A percentile compares a stretch with the other conserved stretches of the same genome.
Conservation (phyloP, 1,140 invertebrate genomes). For the Leptinotarsa defecta region DNA sequence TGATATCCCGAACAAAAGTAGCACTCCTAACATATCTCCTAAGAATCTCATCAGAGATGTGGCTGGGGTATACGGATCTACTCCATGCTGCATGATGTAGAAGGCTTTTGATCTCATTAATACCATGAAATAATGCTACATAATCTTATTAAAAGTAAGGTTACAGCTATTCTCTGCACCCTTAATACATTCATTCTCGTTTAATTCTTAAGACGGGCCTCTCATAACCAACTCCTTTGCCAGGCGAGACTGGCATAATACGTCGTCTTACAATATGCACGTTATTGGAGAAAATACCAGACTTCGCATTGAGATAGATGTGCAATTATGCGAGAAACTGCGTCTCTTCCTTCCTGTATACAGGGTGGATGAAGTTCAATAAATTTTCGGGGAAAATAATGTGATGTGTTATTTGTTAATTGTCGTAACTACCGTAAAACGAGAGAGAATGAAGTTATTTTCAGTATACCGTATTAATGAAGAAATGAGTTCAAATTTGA, state of each 20-base stretch:
- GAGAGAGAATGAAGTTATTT: no score
- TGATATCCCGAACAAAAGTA: no score
- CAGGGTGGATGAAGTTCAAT: neutral
- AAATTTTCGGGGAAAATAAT: neutral
- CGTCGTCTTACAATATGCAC: constrained; percentile 34
- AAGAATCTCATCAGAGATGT: constrained; percentile 3
- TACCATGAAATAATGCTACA: constrained; percentile 68
- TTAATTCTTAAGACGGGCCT: constrained; percentile 53
- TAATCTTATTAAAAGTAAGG: constrained; percentile 67
- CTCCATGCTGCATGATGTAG: constrained; percentile 50
- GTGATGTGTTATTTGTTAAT: no score
- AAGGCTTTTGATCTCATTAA: constrained; percentile 68
- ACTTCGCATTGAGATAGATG: neutral
- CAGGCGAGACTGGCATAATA: constrained; percentile 27
- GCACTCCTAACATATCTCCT: no score
- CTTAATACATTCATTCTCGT: constrained; percentile 55
- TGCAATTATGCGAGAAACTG: neutral
- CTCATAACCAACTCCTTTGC: constrained; percentile 28
- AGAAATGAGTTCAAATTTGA: no score
- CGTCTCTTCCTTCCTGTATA: neutral
- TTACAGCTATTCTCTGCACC: constrained; percentile 59
- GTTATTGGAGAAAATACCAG: constrained; percentile 24
- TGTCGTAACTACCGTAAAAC: no score
- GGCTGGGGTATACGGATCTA: constrained; percentile 39
- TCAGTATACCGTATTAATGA: no score